A percentile compares a stretch with the other conserved stretches of the same genome.
Conservation (phyloP, 2,113 vertebrate genomes). For the Coreoperca whiteheadi region DNA sequence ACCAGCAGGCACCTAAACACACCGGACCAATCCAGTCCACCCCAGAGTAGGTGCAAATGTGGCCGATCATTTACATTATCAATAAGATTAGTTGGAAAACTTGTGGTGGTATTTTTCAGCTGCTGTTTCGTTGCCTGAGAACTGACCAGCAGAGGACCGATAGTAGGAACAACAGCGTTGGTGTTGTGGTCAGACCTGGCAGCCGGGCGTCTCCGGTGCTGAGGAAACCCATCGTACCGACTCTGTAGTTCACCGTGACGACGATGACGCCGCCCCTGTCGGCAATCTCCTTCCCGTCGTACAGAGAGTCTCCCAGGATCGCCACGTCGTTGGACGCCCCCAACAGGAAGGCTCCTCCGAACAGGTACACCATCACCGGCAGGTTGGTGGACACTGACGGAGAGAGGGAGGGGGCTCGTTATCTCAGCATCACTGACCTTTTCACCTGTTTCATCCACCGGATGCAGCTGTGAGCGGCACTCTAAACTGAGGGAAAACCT, state of each 20-base stretch:
- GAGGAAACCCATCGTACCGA: slow-evolving; percentile 75
- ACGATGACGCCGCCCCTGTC: slow-evolving; percentile 71
- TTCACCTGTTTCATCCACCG: too few species aligned
- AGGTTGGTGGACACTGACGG: slow-evolving; percentile 64
- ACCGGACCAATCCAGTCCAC: too few species aligned
- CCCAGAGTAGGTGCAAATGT: neutral
- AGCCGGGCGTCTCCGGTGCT: slow-evolving; percentile 71
- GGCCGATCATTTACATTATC: neutral
- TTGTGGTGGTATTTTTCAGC: too few species aligned
- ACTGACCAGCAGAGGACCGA: too few species aligned
- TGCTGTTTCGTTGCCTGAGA: too few species aligned
- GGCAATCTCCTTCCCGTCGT: slow-evolving; percentile 77
- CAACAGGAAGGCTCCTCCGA: slow-evolving; percentile 77
- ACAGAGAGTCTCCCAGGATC: slow-evolving; percentile 72
- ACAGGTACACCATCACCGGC: slow-evolving; percentile 77
- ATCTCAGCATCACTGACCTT: too few species aligned
- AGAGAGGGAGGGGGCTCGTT: neutral
- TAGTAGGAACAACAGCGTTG: too few species aligned
- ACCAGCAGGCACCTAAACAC: slow-evolving; percentile 5
- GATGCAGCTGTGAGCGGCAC: too few species aligned
- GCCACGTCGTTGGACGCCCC: slow-evolving; percentile 72
- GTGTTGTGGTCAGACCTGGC: slow-evolving; percentile 56
- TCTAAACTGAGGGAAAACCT: too few species aligned
- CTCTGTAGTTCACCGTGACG: slow-evolving; percentile 77
- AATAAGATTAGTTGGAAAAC: neutral